These are phyloP conservation scores for Lasioglossum oenotherae DNA, from an alignment of 2,888 invertebrate genomes.

Conservation along the genomic window DNA sequence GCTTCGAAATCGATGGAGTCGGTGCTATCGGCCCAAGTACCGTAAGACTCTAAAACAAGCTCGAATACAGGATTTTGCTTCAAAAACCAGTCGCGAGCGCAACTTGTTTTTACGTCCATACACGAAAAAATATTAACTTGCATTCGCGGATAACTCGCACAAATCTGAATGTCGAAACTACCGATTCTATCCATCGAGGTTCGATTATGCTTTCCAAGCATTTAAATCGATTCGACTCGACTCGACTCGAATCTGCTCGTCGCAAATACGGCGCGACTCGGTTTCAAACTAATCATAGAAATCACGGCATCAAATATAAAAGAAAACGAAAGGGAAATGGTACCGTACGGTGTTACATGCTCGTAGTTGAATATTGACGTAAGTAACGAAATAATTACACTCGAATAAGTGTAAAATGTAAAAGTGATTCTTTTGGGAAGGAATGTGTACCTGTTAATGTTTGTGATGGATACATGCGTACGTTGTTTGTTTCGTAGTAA, in stretches of 20 bases:
- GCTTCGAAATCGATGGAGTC: constrained; percentile 21
- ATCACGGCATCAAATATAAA: neutral
- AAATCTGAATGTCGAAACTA: constrained; percentile 23
- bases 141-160: neutral
- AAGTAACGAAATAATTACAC: too few relatives aligned
- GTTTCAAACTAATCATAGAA: neutral
- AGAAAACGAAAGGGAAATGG: neutral
- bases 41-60: constrained; percentile 28
- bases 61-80: constrained; percentile 25
- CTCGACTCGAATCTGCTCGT: neutral
- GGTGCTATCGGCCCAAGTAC: constrained; percentile 40
- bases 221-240: neutral
- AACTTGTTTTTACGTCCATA: neutral
- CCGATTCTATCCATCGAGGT: neutral
- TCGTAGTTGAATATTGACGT: neutral
- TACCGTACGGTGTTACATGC: neutral
- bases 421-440: neutral
- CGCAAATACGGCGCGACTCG: neutral
- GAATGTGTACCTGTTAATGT: constrained; percentile 52
- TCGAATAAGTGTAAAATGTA: neutral
- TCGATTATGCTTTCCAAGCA: neutral
- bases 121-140: neutral
- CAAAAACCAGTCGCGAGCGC: constrained; percentile 53
- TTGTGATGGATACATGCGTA: neutral
- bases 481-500: constrained; percentile 22